Conservation (phyloP, 2,888 invertebrate species). For the Drosophila paramelanica region DNA sequence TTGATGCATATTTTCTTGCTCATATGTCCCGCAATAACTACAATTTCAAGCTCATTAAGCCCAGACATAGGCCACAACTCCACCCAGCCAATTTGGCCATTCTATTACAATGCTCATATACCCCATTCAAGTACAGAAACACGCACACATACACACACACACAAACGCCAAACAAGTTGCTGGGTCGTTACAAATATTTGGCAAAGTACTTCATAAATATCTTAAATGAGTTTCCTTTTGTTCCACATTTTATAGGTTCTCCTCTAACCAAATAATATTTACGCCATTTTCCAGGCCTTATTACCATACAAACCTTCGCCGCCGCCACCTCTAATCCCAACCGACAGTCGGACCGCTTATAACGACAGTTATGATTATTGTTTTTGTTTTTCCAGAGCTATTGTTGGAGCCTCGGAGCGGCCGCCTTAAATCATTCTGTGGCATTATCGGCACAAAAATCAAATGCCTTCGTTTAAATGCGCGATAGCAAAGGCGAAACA, state of each 20-base stretch:
- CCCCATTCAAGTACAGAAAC: slow-evolving; percentile 4
- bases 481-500: slow-evolving; percentile 67
- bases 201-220: slow-evolving; percentile 77
- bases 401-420: slow-evolving; percentile 6
- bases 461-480: slow-evolving; percentile 80
- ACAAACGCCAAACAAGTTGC: slow-evolving; percentile 33
- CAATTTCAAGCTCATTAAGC: slow-evolving; percentile 57
- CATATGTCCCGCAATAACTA: slow-evolving; percentile 36
- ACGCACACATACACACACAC: neutral
- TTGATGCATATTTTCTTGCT: slow-evolving; percentile 23
- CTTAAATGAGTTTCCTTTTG: slow-evolving; percentile 75
- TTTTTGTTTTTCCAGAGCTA: slow-evolving; percentile 44
- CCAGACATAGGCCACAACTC: slow-evolving; percentile 25
- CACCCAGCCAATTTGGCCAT: slow-evolving; percentile 31
- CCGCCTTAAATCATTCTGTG: slow-evolving; percentile 73
- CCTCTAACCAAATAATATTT: slow-evolving; percentile 43
- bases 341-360: slow-evolving; percentile 23
- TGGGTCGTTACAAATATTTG: slow-evolving; percentile 64
- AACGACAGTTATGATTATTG: slow-evolving; percentile 72
- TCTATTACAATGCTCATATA: slow-evolving; percentile 8
- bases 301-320: slow-evolving; percentile 6
- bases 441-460: slow-evolving; percentile 76
- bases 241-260: slow-evolving; percentile 63
- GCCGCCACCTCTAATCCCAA: neutral
- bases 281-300: slow-evolving; percentile 52